These are phyloP conservation scores for Osmerus mordax DNA, from an alignment of 2,113 vertebrate genomes.

Conservation along the genomic window DNA sequence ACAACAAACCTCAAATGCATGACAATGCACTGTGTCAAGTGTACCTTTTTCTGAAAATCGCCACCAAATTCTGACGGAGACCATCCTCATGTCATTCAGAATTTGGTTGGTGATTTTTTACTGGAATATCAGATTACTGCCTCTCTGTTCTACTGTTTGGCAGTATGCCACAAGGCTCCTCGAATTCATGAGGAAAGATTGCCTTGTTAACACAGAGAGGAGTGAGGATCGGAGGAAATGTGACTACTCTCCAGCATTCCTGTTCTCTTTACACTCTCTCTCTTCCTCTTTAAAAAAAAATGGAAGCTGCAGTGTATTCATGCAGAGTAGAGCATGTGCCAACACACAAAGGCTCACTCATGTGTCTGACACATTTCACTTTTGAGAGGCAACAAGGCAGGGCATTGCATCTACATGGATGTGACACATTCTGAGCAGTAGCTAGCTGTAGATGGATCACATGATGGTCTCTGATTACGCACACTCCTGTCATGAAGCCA, in stretches of 20 bases:
- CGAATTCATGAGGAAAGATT: slow-evolving; percentile 55
- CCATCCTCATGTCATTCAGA: too few relatives aligned
- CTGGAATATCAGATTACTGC: slow-evolving; percentile 56
- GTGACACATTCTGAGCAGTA: slow-evolving; percentile 27
- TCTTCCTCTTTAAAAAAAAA: too few relatives aligned
- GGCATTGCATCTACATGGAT: neutral
- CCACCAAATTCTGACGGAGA: too few relatives aligned
- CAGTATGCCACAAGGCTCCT: slow-evolving; percentile 57
- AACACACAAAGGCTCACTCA: too few relatives aligned
- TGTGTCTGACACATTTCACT: too few relatives aligned
- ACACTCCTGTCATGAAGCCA: neutral
- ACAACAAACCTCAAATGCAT: too few relatives aligned
- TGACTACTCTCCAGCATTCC: neutral
- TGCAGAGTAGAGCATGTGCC: too few relatives aligned
- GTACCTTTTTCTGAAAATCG: too few relatives aligned
- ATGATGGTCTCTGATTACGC: slow-evolving; percentile 38
- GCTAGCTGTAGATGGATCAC: slow-evolving; percentile 35
- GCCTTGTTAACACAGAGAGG: slow-evolving; percentile 35
- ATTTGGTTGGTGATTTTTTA: neutral
- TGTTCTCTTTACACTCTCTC: neutral
- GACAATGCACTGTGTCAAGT: too few relatives aligned
- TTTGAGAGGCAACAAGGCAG: too few relatives aligned
- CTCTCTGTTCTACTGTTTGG: slow-evolving; percentile 58
- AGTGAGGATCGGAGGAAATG: neutral
- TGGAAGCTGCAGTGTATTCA: too few relatives aligned